Conservation (phyloP, 1,140 invertebrate genomes). For the Nautilus pompilius region DNA sequence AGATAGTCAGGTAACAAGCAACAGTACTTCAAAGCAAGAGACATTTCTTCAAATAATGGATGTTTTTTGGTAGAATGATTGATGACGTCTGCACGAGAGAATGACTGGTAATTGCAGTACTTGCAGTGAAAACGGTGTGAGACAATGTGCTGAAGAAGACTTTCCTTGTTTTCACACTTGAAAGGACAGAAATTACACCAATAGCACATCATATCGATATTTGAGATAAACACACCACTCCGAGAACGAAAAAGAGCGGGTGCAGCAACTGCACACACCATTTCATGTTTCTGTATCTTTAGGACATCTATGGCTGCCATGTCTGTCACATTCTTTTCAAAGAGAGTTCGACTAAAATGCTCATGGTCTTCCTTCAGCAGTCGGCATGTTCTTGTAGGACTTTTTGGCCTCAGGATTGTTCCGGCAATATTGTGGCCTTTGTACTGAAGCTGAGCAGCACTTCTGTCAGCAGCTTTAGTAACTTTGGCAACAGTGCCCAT, state of each 20-base stretch:
- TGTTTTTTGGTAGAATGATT: slow-evolving; percentile 33
- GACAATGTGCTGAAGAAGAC: slow-evolving; percentile 34
- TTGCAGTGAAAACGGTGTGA: slow-evolving; percentile 44
- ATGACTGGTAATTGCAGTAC: slow-evolving; percentile 41
- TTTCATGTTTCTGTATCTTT: slow-evolving; percentile 29
- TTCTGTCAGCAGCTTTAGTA: neutral
- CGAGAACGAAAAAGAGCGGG: slow-evolving; percentile 26
- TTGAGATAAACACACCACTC: slow-evolving; percentile 22
- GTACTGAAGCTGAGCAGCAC: neutral
- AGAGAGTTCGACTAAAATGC: slow-evolving; percentile 26
- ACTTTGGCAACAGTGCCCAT: neutral
- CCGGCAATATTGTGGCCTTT: slow-evolving; percentile 3
- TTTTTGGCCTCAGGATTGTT: slow-evolving; percentile 23
- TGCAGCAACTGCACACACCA: slow-evolving; percentile 38
- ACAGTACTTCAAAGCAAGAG: slow-evolving; percentile 31
- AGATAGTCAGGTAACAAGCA: slow-evolving; percentile 35
- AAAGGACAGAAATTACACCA: slow-evolving; percentile 50
- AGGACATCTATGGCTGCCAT: slow-evolving; percentile 22
- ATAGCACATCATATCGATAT: slow-evolving; percentile 31
- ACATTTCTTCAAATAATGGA: slow-evolving; percentile 26
- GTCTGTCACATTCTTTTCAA: slow-evolving; percentile 27
- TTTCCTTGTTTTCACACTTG: slow-evolving; percentile 28
- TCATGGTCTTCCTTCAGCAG: slow-evolving; percentile 27
- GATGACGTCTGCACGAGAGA: slow-evolving; percentile 40
- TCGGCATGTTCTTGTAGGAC: slow-evolving; percentile 25